phyloP scores from a whole-genome alignment of 2,113 vertebrate genomes.

The Centropus bengalensis region DNA sequence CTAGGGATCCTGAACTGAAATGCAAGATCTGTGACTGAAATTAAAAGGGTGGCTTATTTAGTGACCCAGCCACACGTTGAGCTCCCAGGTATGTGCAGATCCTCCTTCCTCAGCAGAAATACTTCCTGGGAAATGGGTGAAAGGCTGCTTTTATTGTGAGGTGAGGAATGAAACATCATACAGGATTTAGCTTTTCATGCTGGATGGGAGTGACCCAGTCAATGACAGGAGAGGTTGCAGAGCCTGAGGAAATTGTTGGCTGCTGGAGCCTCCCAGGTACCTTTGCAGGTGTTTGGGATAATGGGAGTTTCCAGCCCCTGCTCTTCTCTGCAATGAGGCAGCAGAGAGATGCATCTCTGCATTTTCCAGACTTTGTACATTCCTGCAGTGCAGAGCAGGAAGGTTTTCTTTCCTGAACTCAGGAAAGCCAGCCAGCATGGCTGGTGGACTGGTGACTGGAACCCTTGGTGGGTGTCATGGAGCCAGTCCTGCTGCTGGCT shows the following conservation, averaged over 20 bases:
- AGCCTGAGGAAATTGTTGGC: not conserved
- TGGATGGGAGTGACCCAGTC: not conserved
- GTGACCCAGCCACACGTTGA: not conserved
- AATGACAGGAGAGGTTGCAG: not conserved
- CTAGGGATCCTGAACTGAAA: not conserved
- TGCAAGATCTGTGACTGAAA: not conserved
- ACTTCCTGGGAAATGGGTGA: not conserved
- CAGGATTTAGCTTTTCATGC: not conserved
- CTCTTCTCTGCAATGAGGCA: fast-evolving
- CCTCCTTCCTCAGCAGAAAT: not conserved
- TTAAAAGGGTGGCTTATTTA: not conserved
- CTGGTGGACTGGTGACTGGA: not conserved
- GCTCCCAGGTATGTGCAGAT: not conserved
- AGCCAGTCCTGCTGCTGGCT: not conserved
- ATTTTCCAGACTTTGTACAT: not conserved
- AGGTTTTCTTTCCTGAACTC: not conserved
- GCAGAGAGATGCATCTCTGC: not conserved
- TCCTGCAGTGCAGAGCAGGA: not conserved
- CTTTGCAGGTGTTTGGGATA: not conserved
- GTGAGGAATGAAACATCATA: not conserved
- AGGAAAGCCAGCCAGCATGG: fast-evolving
- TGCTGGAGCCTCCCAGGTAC: fast-evolving
- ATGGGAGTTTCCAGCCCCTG: not conserved
- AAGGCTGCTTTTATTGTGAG: not conserved
- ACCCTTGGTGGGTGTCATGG: fast-evolving